Evolutionary conservation across 2,888 invertebrate species (phyloP).

Genomic region (Heliconius erato): DNA sequence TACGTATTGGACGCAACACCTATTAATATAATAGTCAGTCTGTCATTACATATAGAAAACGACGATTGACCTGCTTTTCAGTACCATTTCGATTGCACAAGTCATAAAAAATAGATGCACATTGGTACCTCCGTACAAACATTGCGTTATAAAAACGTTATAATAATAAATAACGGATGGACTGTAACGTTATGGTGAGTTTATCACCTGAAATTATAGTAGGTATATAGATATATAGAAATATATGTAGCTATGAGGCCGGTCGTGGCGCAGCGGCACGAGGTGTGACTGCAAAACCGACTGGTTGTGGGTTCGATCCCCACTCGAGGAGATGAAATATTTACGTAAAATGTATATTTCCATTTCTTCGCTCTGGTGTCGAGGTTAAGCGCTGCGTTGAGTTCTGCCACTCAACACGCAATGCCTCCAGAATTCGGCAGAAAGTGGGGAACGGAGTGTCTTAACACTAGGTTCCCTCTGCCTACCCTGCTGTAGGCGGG

Average conservation of each 20-base stretch:
- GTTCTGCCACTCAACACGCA: no score
- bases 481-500: no score
- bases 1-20: not conserved
- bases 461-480: no score
- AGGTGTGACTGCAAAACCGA: no score
- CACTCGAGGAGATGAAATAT: no score
- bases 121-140: constrained; percentile 4
- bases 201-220: constrained; percentile 31
- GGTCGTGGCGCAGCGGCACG: rapidly evolving
- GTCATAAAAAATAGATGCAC: constrained; percentile 34
- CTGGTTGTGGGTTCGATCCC: no score
- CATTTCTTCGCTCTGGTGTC: no score
- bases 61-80: constrained; percentile 29
- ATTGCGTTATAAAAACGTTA: constrained; percentile 32
- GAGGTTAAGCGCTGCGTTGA: no score
- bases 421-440: no score
- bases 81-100: constrained; percentile 37
- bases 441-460: no score
- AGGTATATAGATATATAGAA: not conserved
- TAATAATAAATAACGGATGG: constrained; percentile 44
- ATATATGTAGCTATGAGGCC: not conserved
- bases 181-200: constrained; percentile 8
- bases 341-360: no score
- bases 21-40: constrained; percentile 17
- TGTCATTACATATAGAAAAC: constrained; percentile 16